Conservation (phyloP, 2,888 invertebrate species). For the Icerya purchasi region DNA sequence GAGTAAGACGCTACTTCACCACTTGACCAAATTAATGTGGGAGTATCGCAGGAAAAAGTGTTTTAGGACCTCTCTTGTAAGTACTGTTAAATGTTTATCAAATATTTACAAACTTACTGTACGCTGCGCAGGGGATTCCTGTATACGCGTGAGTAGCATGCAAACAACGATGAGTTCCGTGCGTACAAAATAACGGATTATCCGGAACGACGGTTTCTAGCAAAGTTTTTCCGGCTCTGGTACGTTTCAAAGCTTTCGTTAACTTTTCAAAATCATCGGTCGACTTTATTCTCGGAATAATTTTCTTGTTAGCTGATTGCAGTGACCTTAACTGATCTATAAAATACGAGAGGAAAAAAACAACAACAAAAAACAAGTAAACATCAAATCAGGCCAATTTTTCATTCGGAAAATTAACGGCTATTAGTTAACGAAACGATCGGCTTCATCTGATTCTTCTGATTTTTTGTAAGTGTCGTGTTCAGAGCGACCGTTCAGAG, state of each 20-base stretch:
- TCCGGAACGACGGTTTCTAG: constrained; percentile 28
- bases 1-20: too few species aligned
- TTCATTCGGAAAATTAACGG: too few species aligned
- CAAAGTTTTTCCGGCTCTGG: constrained; percentile 21
- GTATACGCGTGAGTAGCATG: constrained; percentile 83
- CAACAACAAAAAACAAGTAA: neutral
- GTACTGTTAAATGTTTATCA: too few species aligned
- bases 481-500: too few species aligned
- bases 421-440: too few species aligned
- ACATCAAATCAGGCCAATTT: too few species aligned
- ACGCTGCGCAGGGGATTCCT: constrained; percentile 67
- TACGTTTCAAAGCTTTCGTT: constrained; percentile 22
- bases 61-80: neutral
- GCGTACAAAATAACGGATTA: constrained; percentile 62
- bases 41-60: neutral
- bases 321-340: constrained; percentile 49
- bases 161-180: constrained; percentile 69
- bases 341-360: constrained; percentile 5
- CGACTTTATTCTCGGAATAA: constrained; percentile 24
- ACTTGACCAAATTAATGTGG: too few species aligned
- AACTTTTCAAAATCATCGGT: constrained; percentile 25
- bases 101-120: too few species aligned
- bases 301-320: constrained; percentile 30
- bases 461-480: too few species aligned
- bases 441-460: neutral